A percentile compares a stretch with the other conserved stretches of the same genome.
These are phyloP conservation scores for Alviniconcha marisindica DNA, from an alignment of 1,140 invertebrate species.

Conservation along the genomic window DNA sequence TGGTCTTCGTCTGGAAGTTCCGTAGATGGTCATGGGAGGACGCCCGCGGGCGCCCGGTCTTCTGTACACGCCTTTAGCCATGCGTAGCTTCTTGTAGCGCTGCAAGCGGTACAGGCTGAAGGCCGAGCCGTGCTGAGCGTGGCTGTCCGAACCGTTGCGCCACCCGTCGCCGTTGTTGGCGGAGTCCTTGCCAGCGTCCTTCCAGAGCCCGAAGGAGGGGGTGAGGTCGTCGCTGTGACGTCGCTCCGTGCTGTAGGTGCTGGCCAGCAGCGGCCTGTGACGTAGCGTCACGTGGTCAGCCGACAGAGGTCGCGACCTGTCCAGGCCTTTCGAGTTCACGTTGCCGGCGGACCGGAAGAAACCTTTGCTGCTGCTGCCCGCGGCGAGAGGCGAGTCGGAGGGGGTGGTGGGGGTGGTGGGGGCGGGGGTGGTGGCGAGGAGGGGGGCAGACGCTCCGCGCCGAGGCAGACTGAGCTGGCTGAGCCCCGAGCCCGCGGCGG, in stretches of 20 bases:
- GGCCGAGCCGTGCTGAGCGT: neutral
- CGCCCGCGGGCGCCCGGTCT: constrained; percentile 25
- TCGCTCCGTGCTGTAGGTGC: neutral
- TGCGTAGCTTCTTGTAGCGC: constrained; percentile 5
- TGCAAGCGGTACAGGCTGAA: constrained; percentile 31
- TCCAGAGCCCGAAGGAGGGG: neutral
- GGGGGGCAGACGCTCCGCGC: neutral
- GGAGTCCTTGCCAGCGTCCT: neutral
- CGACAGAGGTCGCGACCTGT: constrained; percentile 31
- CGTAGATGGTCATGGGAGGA: constrained; percentile 36
- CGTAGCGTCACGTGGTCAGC: constrained; percentile 32
- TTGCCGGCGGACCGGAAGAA: neutral
- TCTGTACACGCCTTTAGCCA: constrained; percentile 15
- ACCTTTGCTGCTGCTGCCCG: neutral
- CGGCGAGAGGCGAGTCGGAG: neutral
- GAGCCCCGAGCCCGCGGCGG: neutral
- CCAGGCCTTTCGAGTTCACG: neutral
- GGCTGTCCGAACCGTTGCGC: neutral
- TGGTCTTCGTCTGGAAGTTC: neutral
- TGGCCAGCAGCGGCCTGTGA: neutral
- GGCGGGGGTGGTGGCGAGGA: neutral
- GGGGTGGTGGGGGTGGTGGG: too few species aligned
- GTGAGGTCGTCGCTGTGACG: neutral
- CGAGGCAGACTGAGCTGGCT: neutral
- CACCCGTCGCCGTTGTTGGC: neutral